These are phyloP conservation scores for Eupithecia pulchellata DNA, from an alignment of 2,888 invertebrate genomes.

Conservation along the genomic window DNA sequence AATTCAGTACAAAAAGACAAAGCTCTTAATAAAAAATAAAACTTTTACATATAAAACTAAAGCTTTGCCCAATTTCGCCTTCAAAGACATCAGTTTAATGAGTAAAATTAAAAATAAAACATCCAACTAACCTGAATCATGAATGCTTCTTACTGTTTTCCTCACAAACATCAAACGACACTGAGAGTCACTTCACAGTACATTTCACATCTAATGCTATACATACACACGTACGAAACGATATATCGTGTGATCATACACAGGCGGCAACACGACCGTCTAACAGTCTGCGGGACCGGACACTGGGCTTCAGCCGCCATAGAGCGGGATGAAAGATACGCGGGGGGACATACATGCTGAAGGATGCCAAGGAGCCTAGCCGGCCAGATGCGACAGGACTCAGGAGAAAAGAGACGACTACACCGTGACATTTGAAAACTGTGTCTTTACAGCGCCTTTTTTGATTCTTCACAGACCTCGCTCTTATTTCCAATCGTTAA, in stretches of 20 bases:
- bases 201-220: slow-evolving; percentile 76
- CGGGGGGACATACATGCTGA: slow-evolving; percentile 79
- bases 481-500: slow-evolving; percentile 17
- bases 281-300: slow-evolving; percentile 78
- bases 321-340: slow-evolving; percentile 83
- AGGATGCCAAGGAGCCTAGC: slow-evolving; percentile 79
- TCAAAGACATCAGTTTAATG: neutral
- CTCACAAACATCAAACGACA: slow-evolving; percentile 73
- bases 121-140: slow-evolving; percentile 81
- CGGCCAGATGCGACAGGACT: slow-evolving; percentile 84
- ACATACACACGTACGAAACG: slow-evolving; percentile 63
- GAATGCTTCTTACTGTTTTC: slow-evolving; percentile 69
- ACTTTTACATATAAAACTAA: neutral
- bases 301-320: slow-evolving; percentile 78
- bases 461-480: slow-evolving; percentile 44
- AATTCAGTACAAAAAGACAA: neutral
- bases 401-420: slow-evolving; percentile 84
- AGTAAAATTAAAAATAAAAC: slow-evolving; percentile 38
- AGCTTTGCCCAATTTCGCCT: neutral
- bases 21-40: neutral
- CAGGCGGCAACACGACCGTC: slow-evolving; percentile 74
- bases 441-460: slow-evolving; percentile 81
- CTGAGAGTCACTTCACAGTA: slow-evolving; percentile 79
- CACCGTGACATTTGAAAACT: slow-evolving; percentile 84
- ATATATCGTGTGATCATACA: slow-evolving; percentile 59